Base-by-base conservation (phyloP, 2,797 vertebrate species). In the Parauchenoglanis ngamensis region DNA sequence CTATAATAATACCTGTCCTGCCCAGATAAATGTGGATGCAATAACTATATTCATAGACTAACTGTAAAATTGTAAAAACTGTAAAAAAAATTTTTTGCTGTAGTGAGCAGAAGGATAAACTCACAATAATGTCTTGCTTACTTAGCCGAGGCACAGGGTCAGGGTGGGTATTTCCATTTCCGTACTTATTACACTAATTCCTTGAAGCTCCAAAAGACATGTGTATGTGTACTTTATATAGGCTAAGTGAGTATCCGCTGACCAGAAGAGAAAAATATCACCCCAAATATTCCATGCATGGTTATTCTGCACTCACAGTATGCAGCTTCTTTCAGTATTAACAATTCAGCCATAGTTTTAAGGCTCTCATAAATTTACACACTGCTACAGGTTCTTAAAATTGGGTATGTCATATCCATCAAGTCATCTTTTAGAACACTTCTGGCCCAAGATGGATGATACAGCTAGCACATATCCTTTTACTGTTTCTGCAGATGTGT, bases 371-470 rank as follows among this genome's bases (percentile, higher is more conserved):
- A 81, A 40, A 61, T 31, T 54, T 40, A 2, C 46, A 79, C 28
- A 35, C 13, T 68, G 70, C 40, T 15, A 72, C 31, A 46, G n/a
- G 63, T n/a, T 72, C 23, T 46, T 31, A 44, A 72, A 86, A 59
- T 44, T 15, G n/a, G 56, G 72, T 52, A 63, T 21, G 44, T 25
- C 77, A 59, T 56, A 73, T 88, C 77, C 31, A 49, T 88, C 23
- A 86, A 79, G 31, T 61, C 75, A 65, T 81, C 61, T 65, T 56
- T 79, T 76, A 68, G 72, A 57, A 90, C 56, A 79, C 57, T 78
- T 63, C 65, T 61, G 23, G 31, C 72, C 46, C 23, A 56, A 40
- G 46, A 82, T 17, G 40, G 59, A 82, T 49, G 65, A 84, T 57
- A 49, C 21, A 52, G 61, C 79, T 54, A 65, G 21, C 75, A 31